A percentile compares a stretch with the other conserved stretches of the same genome.
Conservation (phyloP, 2,113 vertebrate genomes). For the Anseranas semipalmata region DNA sequence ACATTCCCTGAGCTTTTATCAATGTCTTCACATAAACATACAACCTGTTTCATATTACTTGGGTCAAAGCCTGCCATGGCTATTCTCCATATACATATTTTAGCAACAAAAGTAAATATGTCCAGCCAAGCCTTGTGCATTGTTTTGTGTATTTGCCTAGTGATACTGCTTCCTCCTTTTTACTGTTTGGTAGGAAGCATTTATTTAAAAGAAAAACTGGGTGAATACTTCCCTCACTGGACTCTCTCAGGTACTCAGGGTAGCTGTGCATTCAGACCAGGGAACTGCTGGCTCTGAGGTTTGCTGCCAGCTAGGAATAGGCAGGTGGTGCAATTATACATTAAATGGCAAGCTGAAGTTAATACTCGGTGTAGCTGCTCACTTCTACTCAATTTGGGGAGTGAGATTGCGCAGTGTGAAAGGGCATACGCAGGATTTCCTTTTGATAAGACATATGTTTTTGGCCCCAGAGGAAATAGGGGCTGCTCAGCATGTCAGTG, state of each 20-base stretch:
- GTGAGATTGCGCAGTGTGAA: not conserved
- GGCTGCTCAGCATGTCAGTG: not conserved
- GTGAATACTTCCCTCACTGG: not conserved
- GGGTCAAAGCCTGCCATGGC: not conserved
- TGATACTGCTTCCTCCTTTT: not conserved
- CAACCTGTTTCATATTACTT: conserved; percentile 25
- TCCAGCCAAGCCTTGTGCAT: not conserved
- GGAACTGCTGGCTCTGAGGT: not conserved
- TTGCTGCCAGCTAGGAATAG: not conserved
- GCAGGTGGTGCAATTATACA: not conserved
- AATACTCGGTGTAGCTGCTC: not conserved
- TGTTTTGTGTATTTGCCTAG: not conserved
- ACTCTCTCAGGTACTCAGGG: not conserved
- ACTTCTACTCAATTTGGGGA: not conserved
- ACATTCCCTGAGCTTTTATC: not conserved
- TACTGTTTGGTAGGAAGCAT: not conserved
- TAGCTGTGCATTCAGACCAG: not conserved
- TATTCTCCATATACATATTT: conserved; percentile 10
- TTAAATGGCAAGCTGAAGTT: not conserved
- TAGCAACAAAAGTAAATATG: not conserved
- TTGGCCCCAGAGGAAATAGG: not conserved
- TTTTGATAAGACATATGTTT: rapidly evolving
- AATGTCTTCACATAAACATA: not conserved
- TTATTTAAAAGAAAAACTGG: not conserved
- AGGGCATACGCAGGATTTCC: not conserved